Base-by-base conservation (phyloP, 1,140 invertebrate species). In the Tenebrio molitor region DNA sequence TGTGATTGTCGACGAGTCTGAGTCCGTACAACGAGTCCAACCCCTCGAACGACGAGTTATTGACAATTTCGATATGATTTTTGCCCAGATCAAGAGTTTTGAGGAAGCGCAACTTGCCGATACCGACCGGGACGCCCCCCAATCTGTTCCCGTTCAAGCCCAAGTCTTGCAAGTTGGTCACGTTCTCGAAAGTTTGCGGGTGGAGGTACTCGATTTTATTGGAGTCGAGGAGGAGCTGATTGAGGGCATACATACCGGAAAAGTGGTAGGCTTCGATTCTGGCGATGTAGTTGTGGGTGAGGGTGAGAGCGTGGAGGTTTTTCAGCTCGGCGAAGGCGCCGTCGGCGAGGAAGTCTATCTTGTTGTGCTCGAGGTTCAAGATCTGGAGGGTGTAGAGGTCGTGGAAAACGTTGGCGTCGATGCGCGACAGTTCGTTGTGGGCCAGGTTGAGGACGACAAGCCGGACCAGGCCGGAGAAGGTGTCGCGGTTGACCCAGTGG, bases 1-100 rank as follows among this genome's bases (percentile, higher is more conserved):
- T 86, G 79, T 87, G 86, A 83, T 92, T 92, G 82, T 90, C 88
- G 36, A 90, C 88, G 66, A 91, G 78, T 74, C 89, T 84, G 66
- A 92, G 82, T 64, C 90, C 89, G 81, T 88, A 90, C 17, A 90
- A 81, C 75, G 88, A 85, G 41, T 88, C 86, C 5, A 92, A 81
- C 19, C 89, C 89, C 73, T 86, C 85, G 81, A 91, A 91, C 81
- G 87, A 88, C 66, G 87, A 83, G 73, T 87, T 86, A 67, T 84
- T 86, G 65, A 89, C 83, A 53, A 87, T 82, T 77, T 85, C 85
- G 77, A 94, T 92, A 79, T 87, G 87, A 82, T 95, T 95, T 78
- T 92, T 92, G 7, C 91, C 92, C 39, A 95, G 85, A 84, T 95
- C 92, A 44, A 95, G 84, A 4, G 90, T 92, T 81, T 90, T 91